Conservation (phyloP, 2,113 vertebrate species). For the Hippocampus barbouri region DNA sequence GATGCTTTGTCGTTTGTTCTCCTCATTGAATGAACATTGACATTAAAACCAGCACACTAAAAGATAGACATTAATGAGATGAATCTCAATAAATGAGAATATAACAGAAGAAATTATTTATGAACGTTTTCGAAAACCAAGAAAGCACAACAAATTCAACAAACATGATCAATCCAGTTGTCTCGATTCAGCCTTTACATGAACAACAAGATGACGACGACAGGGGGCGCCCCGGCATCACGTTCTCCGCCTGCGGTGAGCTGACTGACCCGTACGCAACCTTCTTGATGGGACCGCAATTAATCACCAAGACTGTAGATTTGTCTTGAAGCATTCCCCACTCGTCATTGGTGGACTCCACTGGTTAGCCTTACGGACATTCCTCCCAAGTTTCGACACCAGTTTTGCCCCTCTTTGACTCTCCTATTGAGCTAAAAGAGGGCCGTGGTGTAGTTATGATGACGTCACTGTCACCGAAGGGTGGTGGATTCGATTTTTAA, state of each 20-base stretch:
- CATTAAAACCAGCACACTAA: background rate
- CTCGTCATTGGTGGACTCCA: background rate
- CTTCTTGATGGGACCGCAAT: conserved; percentile 13
- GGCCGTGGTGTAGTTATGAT: conserved; percentile 50
- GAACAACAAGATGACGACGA: background rate
- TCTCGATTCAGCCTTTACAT: too few relatives aligned
- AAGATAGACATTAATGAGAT: background rate
- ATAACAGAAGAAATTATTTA: background rate
- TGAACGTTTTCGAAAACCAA: too few relatives aligned
- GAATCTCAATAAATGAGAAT: background rate
- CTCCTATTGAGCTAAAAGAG: conserved; percentile 24
- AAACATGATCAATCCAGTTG: too few relatives aligned
- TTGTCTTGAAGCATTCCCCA: background rate
- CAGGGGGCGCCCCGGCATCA: conserved; percentile 34
- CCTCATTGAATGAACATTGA: background rate
- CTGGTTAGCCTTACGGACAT: background rate
- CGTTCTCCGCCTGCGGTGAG: background rate
- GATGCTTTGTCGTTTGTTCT: background rate
- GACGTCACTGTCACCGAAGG: conserved; percentile 35
- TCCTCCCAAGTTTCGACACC: background rate
- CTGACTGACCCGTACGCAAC: conserved; percentile 14
- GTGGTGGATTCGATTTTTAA: background rate
- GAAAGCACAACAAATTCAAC: too few relatives aligned
- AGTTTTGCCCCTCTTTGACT: background rate
- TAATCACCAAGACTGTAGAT: background rate